Conservation (phyloP, 1,140 invertebrate species). For the Drosophila watanabei region DNA sequence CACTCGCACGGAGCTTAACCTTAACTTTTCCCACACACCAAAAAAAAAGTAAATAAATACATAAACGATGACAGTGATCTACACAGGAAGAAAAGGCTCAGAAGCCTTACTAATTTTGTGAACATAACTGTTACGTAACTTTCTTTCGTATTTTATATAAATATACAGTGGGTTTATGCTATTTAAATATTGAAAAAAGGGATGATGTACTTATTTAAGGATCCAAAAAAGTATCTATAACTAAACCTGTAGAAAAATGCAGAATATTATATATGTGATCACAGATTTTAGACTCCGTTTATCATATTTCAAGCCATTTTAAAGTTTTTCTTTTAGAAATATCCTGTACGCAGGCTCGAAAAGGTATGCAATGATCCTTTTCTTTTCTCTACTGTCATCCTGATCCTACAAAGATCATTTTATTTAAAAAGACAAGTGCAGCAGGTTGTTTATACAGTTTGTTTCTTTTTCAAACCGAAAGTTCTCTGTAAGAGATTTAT, state of each 20-base stretch:
- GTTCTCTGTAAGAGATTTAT: neutral
- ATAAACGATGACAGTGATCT: conserved; percentile 16
- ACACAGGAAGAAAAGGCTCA: conserved; percentile 20
- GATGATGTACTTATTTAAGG: neutral
- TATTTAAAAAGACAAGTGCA: neutral
- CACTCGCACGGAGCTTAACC: conserved; percentile 3
- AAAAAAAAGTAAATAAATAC: conserved; percentile 15
- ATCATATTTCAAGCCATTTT: neutral
- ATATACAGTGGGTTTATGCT: neutral
- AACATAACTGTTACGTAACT: neutral
- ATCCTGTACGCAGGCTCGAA: neutral
- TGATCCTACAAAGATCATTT: too few species aligned
- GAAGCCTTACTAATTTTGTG: neutral
- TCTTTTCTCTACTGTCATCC: too few species aligned
- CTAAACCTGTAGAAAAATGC: neutral
- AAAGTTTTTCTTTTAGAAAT: neutral
- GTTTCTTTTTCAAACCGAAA: neutral
- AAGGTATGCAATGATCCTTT: neutral
- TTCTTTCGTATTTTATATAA: neutral
- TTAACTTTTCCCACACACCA: conserved; percentile 6
- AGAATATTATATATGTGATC: neutral
- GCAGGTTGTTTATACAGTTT: neutral
- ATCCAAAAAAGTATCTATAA: neutral
- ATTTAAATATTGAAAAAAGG: neutral
- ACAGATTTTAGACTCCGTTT: neutral